Percentiles rank a stretch among this genome's conserved stretches.
These are phyloP conservation scores for Cricetomys ansorgei DNA, from an alignment of 2,113 vertebrate species.

Conservation along the genomic window DNA sequence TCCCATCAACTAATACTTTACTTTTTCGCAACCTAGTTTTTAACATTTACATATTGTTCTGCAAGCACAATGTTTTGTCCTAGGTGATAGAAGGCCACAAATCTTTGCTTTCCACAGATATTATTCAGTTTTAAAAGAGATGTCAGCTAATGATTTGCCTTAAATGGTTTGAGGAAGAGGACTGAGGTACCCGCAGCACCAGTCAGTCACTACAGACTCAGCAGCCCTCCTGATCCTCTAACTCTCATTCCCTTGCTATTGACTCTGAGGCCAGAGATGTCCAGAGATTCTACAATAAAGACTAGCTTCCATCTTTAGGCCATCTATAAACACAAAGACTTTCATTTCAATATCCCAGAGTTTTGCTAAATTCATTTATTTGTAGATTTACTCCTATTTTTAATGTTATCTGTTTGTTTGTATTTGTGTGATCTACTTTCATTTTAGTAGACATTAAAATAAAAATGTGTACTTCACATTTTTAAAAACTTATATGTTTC, in stretches of 20 bases:
- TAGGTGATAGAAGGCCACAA: neutral
- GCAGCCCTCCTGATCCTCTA: neutral
- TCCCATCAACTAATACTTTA: neutral
- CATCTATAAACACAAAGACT: neutral
- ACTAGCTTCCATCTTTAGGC: neutral
- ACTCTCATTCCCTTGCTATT: neutral
- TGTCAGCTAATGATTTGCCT: neutral
- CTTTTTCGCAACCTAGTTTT: neutral
- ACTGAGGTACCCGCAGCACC: neutral
- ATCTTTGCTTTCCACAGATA: neutral
- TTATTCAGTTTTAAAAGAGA: neutral
- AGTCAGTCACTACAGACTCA: neutral
- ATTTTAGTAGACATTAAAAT: conserved; percentile 44
- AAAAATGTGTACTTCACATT: neutral
- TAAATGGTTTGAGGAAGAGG: neutral
- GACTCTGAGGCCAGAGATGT: neutral
- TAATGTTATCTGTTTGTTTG: neutral
- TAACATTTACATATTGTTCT: neutral
- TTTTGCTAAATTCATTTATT: conserved; percentile 19
- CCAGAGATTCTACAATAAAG: neutral
- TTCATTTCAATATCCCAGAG: neutral
- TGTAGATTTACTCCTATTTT: neutral
- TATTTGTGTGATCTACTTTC: neutral
- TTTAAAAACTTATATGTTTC: neutral
- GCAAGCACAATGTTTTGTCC: neutral